Conservation (phyloP, 2,797 vertebrate genomes). For the Fistularia commersonii region DNA sequence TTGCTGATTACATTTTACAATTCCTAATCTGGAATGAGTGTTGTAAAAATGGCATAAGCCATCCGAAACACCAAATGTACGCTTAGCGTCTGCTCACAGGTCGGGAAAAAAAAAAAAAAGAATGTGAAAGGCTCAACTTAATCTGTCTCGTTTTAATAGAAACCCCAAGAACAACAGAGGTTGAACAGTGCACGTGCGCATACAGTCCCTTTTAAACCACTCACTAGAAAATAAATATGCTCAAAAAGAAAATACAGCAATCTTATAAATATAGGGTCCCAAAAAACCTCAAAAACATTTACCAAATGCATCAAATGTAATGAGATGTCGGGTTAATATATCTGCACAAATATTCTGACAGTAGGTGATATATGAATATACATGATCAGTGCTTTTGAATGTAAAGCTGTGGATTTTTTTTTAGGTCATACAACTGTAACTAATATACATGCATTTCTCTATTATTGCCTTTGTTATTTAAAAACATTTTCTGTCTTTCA, state of each 20-base stretch:
- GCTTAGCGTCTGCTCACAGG: neutral
- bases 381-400: constrained; percentile 41
- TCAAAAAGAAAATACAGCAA: constrained; percentile 54
- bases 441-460: constrained; percentile 76
- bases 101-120: constrained; percentile 40
- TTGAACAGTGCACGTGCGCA: constrained; percentile 54
- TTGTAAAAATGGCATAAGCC: too few species aligned
- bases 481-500: constrained; percentile 54
- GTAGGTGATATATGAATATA: constrained; percentile 35
- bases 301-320: constrained; percentile 60
- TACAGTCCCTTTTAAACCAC: constrained; percentile 47
- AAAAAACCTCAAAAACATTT: constrained; percentile 53
- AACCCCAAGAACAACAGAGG: constrained; percentile 67
- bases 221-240: constrained; percentile 49
- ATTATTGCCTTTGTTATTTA: constrained; percentile 73
- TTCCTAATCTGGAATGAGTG: too few species aligned
- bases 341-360: constrained; percentile 58
- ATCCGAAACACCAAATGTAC: neutral
- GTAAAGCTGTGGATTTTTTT: constrained; percentile 42
- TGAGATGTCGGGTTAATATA: constrained; percentile 55
- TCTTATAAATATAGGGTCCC: constrained; percentile 59
- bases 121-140: constrained; percentile 28
- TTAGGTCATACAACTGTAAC: constrained; percentile 56
- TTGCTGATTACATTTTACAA: too few species aligned
- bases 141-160: constrained; percentile 70